Base-by-base conservation (phyloP, 2,113 vertebrate genomes). In the Larimichthys polyactis region DNA sequence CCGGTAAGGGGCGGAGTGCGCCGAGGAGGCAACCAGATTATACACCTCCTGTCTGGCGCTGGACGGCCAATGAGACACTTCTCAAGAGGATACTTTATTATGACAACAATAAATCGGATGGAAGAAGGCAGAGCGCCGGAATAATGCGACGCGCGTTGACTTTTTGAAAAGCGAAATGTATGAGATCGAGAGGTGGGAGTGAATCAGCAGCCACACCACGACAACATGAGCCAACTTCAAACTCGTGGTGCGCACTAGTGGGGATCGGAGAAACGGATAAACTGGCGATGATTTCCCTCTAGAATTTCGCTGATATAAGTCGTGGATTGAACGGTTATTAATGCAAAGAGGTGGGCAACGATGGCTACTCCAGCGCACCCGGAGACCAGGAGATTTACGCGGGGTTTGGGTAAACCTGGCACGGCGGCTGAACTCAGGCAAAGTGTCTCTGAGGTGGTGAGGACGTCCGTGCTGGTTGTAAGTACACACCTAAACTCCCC, bases 401-500 rank as follows among this genome's bases (percentile, higher is more conserved):
- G 97, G 79, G 96, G 96, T 82, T 92, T 99, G 85, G 96, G 98
- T 77, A 99, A 99, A 91, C 98, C 97, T 4, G 98, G 98, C 84
- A 99, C 98, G 16, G 98, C 98, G 78, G 98, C 97, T 4, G 98
- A 98, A 88, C 96, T 99, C 90, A 93, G 98, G 93, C 98, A 99
- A 91, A 99, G 98, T 88, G 98, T 98, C 54, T 99, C 97, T 0
- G 97, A 99, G 94, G 98, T 97, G 88, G 98, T 99, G 87, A 95
- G 98, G 91, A 96, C 96, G 78, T 99, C 98, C 40, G 97, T 99
- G 84, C 93, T 99, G 0, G 78, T 97, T 91, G 98, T 99, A 90
- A 98, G 97, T 95, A 85, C 77, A 77, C 85, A 79, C 71, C 67
- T 84, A 15, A 67, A 68, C 12, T 5, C 44, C 58, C 32, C 58